Evolutionary conservation across 2,113 vertebrate species (phyloP), one percentile per base, ranked within the genome.

Genomic region (Phaethornis superciliosus): DNA sequence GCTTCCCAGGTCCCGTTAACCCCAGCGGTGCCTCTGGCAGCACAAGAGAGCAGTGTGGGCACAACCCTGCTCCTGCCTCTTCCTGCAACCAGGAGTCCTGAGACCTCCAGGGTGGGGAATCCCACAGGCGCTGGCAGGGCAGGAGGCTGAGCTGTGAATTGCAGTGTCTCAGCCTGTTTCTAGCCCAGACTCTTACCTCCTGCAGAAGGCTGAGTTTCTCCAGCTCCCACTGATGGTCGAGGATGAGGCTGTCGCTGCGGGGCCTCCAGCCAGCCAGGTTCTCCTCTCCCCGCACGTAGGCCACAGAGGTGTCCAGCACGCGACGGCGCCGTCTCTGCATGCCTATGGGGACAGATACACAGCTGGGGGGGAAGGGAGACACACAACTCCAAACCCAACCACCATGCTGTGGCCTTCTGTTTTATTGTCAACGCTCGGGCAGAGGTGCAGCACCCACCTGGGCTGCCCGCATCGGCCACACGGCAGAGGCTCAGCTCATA

Each of bases 201-300:
- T 99, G 99, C 81, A 99, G 98, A 19, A 99, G 98, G 90, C 99
- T 99, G 94, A 99, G 98, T 85, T 99, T 99, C 97, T 99, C 99
- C 97, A 99, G 97, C 96, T 99, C 99, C 99, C 99, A 99, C 90
- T 99, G 99, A 97, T 99, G 99, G 94, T 99, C 99, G 52, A 99
- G 96, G 96, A 99, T 99, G 93, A 99, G 98, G 96, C 99, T 99
- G 98, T 99, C 99, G 4, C 99, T 99, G 20, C 99, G 98, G 11
- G 99, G 99, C 90, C 99, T 97, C 99, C 99, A 99, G 32, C 99
- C 99, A 4, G 99, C 99, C 97, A 99, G 97, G 97, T 99, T 99
- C 97, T 99, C 99, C 94, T 99, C 99, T 8, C 99, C 99, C 3
- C 99, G 98, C 78, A 99, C 99, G 0, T 99, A 99, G 60, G 99